Percentiles rank a stretch among this genome's conserved stretches.
phyloP scores from a whole-genome alignment of 2,888 invertebrate genomes.

The Carpatolechia fugitivella region DNA sequence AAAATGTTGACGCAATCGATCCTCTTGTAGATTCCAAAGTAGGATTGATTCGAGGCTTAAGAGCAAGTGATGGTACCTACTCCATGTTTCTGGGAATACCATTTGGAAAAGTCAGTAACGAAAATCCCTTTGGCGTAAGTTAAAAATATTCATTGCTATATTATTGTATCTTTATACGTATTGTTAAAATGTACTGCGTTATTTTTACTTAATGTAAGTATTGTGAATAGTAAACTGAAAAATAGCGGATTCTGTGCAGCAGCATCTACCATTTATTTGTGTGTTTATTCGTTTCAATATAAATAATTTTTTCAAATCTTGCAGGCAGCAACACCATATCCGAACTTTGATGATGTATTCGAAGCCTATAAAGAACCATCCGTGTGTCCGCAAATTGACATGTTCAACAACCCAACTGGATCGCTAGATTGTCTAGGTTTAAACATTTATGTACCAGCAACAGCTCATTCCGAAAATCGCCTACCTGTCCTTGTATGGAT shows the following conservation, averaged over 20 bases:
- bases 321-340: constrained; percentile 29
- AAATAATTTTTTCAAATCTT: constrained; percentile 14
- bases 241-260: too few species aligned
- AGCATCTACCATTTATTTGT: too few species aligned
- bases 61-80: constrained; percentile 37
- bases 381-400: constrained; percentile 9
- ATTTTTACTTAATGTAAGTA: too few species aligned
- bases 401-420: constrained; percentile 35
- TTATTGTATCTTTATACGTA: too few species aligned
- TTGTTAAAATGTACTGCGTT: too few species aligned
- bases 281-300: not conserved
- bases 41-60: constrained; percentile 35
- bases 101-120: constrained; percentile 36
- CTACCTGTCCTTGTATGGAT: constrained; percentile 53
- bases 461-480: constrained; percentile 29
- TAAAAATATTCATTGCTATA: too few species aligned
- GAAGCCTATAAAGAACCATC: constrained; percentile 30
- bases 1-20: constrained; percentile 17
- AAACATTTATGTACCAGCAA: constrained; percentile 78
- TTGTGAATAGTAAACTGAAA: too few species aligned
- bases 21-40: constrained; percentile 36
- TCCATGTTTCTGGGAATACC: constrained; percentile 48
- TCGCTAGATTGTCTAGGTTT: constrained; percentile 61
- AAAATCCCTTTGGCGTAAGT: constrained; percentile 46
- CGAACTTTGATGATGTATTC: constrained; percentile 27